A percentile compares a stretch with the other conserved stretches of the same genome.
Conservation (phyloP, 1,140 invertebrate genomes). For the Drosophila paulistorum region DNA sequence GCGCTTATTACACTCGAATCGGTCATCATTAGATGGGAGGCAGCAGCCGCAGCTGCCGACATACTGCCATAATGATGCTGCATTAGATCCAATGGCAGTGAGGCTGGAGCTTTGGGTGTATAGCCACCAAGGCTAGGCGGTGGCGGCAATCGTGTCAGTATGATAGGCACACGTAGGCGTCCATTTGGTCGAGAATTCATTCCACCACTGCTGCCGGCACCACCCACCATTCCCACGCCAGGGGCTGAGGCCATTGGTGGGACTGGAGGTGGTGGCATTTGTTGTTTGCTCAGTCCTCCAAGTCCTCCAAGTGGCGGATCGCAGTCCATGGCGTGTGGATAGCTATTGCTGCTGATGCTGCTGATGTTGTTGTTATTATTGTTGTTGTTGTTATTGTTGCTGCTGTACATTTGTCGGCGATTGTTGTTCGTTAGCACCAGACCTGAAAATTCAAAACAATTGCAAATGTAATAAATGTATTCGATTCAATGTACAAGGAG, state of each 20-base stretch:
- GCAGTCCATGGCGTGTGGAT: slow-evolving; percentile 82
- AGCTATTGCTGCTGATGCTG: slow-evolving; percentile 56
- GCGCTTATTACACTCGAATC: slow-evolving; percentile 80
- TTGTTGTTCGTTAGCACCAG: slow-evolving; percentile 13
- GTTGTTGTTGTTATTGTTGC: slow-evolving; percentile 14
- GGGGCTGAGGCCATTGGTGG: slow-evolving; percentile 21
- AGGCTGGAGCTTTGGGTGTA: slow-evolving; percentile 46
- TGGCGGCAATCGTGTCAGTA: slow-evolving; percentile 42
- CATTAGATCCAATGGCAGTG: slow-evolving; percentile 41
- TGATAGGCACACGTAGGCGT: slow-evolving; percentile 52
- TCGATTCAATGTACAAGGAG: not conserved
- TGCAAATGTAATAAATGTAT: not conserved
- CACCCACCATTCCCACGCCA: not conserved
- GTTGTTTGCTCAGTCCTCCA: slow-evolving; percentile 12
- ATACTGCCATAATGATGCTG: slow-evolving; percentile 45
- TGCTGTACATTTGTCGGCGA: slow-evolving; percentile 45
- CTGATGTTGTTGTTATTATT: no score
- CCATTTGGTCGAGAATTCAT: slow-evolving; percentile 35
- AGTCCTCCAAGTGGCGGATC: slow-evolving; percentile 63
- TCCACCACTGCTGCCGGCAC: not conserved
- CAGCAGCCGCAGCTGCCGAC: slow-evolving; percentile 57
- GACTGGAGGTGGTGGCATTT: slow-evolving; percentile 57
- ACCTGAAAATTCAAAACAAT: slow-evolving; percentile 5
- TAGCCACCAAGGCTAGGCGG: slow-evolving; percentile 2
- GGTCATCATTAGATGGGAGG: slow-evolving; percentile 81